These are phyloP conservation scores for Muraenolepis orangiensis DNA, from an alignment of 2,797 vertebrate genomes.

Conservation along the genomic window DNA sequence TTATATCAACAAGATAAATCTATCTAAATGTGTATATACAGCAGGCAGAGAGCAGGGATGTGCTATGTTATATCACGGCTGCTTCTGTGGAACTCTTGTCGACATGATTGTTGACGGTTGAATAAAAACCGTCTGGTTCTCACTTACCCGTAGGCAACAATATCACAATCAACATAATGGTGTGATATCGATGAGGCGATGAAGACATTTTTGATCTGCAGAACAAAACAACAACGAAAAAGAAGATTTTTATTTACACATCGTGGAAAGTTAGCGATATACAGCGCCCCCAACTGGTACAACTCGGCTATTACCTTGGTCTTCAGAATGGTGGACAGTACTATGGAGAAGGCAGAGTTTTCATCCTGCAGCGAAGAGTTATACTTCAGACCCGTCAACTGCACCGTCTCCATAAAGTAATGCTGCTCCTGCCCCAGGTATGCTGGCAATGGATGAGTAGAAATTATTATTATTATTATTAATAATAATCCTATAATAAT, in stretches of 20 bases:
- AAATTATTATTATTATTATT: too few relatives aligned
- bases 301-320: constrained; percentile 75
- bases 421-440: constrained; percentile 73
- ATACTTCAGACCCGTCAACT: constrained; percentile 82
- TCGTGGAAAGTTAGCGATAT: not conserved
- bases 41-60: too few relatives aligned
- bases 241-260: not conserved
- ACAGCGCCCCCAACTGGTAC: not conserved
- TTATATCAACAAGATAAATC: too few relatives aligned
- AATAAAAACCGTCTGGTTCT: not conserved
- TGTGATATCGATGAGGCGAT: constrained; percentile 75
- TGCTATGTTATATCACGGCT: too few relatives aligned
- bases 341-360: constrained; percentile 73
- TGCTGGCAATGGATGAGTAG: constrained; percentile 61
- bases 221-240: constrained; percentile 11
- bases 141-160: constrained; percentile 86
- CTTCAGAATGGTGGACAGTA: constrained; percentile 78
- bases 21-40: too few relatives aligned
- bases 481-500: too few relatives aligned
- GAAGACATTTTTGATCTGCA: constrained; percentile 83
- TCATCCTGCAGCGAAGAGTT: constrained; percentile 69
- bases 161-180: constrained; percentile 76
- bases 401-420: constrained; percentile 82
- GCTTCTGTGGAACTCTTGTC: not conserved
- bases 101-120: not conserved